Conservation (phyloP, 2,888 invertebrate species). For the Phortica magna region DNA sequence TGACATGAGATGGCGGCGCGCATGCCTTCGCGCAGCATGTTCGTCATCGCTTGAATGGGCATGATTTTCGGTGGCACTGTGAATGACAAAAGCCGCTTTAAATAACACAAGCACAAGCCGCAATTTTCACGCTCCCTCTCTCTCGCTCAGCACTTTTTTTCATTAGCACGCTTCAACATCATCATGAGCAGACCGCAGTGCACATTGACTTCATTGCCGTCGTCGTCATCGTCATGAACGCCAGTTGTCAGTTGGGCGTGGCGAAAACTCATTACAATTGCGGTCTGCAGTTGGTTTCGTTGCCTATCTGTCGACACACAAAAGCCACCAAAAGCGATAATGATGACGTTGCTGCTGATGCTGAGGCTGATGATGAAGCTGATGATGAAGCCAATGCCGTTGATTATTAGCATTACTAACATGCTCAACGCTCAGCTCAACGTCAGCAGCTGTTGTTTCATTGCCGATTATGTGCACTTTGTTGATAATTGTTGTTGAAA, state of each 20-base stretch:
- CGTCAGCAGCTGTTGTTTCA: background rate
- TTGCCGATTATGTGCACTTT: slow-evolving; percentile 32
- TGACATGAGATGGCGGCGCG: slow-evolving; percentile 93
- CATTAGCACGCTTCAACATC: slow-evolving; percentile 20
- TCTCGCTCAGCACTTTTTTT: slow-evolving; percentile 20
- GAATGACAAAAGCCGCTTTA: slow-evolving; percentile 35
- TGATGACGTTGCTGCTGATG: slow-evolving; percentile 31
- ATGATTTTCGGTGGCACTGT: slow-evolving; percentile 90
- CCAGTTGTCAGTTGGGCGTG: slow-evolving; percentile 22
- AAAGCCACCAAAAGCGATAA: slow-evolving; percentile 54
- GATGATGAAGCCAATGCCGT: slow-evolving; percentile 50
- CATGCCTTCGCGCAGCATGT: slow-evolving; percentile 89
- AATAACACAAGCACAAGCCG: background rate
- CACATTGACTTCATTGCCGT: background rate
- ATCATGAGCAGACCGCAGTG: background rate
- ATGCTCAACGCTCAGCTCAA: slow-evolving; percentile 6
- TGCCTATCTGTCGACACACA: slow-evolving; percentile 53
- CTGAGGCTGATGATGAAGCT: background rate
- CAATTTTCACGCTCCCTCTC: background rate
- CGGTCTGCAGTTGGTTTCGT: slow-evolving; percentile 39
- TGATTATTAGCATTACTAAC: slow-evolving; percentile 2
- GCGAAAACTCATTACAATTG: slow-evolving; percentile 57
- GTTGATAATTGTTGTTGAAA: slow-evolving; percentile 48
- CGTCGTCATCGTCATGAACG: background rate
- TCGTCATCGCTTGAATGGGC: slow-evolving; percentile 89